Base-by-base conservation (phyloP, 2,888 invertebrate species). In the Troilus luridus region DNA sequence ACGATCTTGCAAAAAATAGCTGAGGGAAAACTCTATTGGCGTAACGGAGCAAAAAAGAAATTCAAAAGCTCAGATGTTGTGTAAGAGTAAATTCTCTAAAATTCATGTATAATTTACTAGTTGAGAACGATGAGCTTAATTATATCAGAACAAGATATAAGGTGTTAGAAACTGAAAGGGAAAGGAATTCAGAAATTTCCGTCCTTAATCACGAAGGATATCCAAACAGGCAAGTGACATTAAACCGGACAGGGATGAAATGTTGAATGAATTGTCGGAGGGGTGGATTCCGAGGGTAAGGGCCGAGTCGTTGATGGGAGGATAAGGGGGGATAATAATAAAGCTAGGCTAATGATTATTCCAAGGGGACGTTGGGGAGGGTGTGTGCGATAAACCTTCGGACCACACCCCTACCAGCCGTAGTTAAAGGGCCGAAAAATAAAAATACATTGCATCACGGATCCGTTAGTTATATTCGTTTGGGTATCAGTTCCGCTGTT, bases 301-400 rank as follows among this genome's bases (percentile, higher is more conserved):
- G 27, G 56, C 90, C 85, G 90, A 91, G 85, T 81, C 91, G 90
- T 85, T 67, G 88, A 64, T 62, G 89, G 67, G 64, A 85, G 90
- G 85, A 77, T 81, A 17, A 90, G 77, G 67, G 89, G 62, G 67
- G 67, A 77, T 41, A 77, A 77, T 77, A 77, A 77, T 41, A 77
- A 41, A 77, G 27, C 72, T 41, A 77, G 41, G 8, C 41, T 41
- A 41, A 77, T 77, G 27, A 77, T 77, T 77, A 77, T 77, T 17
- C 72, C 72, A 21, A 8, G 72, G n/a, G 67, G 14, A 8, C 21
- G 9, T n/a, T 8, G 24, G 41, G 41, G 27, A 41, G 41, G 72
- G 41, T 5, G 8, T 0, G 27, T 41, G 72, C 19, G 0, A 7
- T 41, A 19, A 17, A 72, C 17, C 72, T 77, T 77, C 14, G 67